These are phyloP conservation scores for Dicaeum eximium DNA, from an alignment of 2,113 vertebrate genomes.

Conservation along the genomic window DNA sequence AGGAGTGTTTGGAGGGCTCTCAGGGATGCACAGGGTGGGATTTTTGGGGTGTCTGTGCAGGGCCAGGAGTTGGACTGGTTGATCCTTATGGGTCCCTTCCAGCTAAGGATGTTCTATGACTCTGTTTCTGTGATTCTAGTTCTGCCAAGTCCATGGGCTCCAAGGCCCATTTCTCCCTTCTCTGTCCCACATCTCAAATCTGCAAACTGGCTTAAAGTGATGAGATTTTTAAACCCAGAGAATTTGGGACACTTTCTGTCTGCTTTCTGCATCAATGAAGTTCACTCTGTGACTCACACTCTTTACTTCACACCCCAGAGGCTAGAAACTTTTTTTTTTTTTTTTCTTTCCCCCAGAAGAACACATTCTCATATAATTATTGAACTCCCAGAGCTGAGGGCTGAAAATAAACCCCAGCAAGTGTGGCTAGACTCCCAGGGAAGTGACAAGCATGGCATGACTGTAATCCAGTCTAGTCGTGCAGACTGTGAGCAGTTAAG, in stretches of 20 bases:
- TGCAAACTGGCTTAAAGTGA: background rate
- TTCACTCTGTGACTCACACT: constrained; percentile 49
- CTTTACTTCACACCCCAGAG: constrained; percentile 57
- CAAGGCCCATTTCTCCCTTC: background rate
- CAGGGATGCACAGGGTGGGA: background rate
- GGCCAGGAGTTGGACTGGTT: background rate
- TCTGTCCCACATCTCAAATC: background rate
- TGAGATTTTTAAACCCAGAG: background rate
- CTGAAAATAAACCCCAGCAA: constrained; percentile 56
- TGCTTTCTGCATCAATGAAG: constrained; percentile 56
- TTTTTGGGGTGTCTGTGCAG: background rate
- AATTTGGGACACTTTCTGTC: constrained; percentile 21
- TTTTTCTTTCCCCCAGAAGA: background rate
- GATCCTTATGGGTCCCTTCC: background rate
- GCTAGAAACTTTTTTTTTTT: background rate
- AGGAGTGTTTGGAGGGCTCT: accelerated
- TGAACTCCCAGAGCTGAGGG: constrained; percentile 30
- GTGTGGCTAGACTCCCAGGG: constrained; percentile 36
- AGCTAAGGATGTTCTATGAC: background rate
- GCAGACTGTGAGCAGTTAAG: background rate
- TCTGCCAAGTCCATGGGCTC: background rate
- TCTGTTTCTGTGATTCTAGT: background rate
- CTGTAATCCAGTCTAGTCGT: background rate
- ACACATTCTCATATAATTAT: constrained; percentile 45
- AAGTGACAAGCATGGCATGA: constrained; percentile 43